Conservation (phyloP, 2,888 invertebrate genomes). For the Caenorhabditis sp. region DNA sequence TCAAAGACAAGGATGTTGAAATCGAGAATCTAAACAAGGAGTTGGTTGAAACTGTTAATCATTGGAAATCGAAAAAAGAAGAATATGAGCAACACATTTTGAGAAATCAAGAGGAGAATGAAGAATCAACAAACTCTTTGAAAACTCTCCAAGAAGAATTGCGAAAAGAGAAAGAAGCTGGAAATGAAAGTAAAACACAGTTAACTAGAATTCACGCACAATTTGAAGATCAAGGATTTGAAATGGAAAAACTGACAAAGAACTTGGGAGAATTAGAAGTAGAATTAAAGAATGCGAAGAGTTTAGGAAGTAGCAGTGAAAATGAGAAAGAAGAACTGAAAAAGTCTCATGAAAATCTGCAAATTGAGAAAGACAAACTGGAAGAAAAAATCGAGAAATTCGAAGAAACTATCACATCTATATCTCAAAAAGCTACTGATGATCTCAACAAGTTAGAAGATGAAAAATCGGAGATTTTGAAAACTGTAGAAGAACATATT, state of each 20-base stretch:
- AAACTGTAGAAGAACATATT: slow-evolving; percentile 13
- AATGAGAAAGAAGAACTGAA: neutral
- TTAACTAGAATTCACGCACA: slow-evolving; percentile 10
- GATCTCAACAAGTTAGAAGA: slow-evolving; percentile 4
- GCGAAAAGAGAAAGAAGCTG: slow-evolving; percentile 25
- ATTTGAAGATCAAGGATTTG: slow-evolving; percentile 7
- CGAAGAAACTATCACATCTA: neutral
- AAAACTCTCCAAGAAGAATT: slow-evolving; percentile 29
- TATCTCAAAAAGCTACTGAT: neutral
- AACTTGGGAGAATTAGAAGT: neutral
- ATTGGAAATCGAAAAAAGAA: slow-evolving; percentile 47
- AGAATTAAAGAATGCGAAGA: neutral
- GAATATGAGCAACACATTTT: slow-evolving; percentile 50
- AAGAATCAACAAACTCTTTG: slow-evolving; percentile 25
- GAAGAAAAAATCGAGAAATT: neutral
- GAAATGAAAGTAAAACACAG: slow-evolving; percentile 13
- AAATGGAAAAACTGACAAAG: neutral
- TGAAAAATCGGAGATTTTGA: slow-evolving; percentile 21
- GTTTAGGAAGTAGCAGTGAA: neutral
- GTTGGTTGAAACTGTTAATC: slow-evolving; percentile 30
- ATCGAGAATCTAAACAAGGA: slow-evolving; percentile 28
- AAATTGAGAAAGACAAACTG: neutral
- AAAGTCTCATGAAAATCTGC: neutral
- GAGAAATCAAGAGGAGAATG: slow-evolving; percentile 52
- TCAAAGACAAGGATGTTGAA: slow-evolving; percentile 30